phyloP scores from a whole-genome alignment of 1,140 invertebrate species.

The Ridgeia piscesae region DNA sequence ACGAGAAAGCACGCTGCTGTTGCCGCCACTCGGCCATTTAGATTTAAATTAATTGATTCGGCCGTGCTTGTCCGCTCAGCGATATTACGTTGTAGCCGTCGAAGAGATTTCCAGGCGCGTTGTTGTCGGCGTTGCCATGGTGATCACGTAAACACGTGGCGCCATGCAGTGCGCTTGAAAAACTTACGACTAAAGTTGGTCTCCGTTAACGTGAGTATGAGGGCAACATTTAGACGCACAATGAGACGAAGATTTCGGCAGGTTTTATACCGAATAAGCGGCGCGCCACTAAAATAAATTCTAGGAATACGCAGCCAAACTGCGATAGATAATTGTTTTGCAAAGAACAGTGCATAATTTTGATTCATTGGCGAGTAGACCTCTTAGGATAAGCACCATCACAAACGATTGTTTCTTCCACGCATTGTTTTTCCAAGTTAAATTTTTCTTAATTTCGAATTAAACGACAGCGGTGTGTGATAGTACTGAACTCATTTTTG shows the following conservation, averaged over 20 bases:
- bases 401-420: neutral
- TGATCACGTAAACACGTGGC: neutral
- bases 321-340: neutral
- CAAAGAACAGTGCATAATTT: neutral
- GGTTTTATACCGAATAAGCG: neutral
- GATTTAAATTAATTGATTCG: conserved; percentile 2
- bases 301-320: neutral
- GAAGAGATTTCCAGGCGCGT: neutral
- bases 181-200: neutral
- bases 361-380: neutral
- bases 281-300: neutral
- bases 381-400: neutral
- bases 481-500: no score
- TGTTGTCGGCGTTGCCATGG: neutral
- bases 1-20: neutral
- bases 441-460: neutral
- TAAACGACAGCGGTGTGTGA: neutral
- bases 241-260: neutral
- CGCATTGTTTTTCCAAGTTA: neutral
- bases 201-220: neutral
- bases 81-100: neutral
- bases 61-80: neutral
- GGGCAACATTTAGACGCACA: neutral
- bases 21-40: neutral
- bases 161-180: neutral